A percentile compares a stretch with the other conserved stretches of the same genome.
These are phyloP conservation scores for Melanotaenia parkinsoni DNA, from an alignment of 2,797 vertebrate genomes.

Conservation along the genomic window DNA sequence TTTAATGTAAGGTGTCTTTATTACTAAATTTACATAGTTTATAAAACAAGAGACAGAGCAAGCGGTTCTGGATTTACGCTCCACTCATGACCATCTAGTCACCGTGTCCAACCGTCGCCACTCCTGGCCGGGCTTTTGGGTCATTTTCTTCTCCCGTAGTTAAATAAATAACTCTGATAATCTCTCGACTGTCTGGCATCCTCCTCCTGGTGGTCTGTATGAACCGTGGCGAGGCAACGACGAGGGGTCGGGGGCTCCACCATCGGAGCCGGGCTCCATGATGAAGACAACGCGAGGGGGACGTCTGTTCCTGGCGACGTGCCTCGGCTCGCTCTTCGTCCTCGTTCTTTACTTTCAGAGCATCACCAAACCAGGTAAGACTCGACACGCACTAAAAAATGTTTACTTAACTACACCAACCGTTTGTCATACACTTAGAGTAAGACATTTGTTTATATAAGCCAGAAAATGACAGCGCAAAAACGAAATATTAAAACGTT, in stretches of 20 bases:
- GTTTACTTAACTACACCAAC: too few species aligned
- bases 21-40: not conserved
- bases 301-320: slow-evolving; percentile 86
- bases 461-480: too few species aligned
- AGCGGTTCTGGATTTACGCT: not conserved
- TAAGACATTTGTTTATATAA: too few species aligned
- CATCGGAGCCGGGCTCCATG: slow-evolving; percentile 68
- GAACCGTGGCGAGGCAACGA: slow-evolving; percentile 54
- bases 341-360: slow-evolving; percentile 88
- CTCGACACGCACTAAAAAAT: not conserved
- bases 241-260: slow-evolving; percentile 59
- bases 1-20: not conserved
- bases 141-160: not conserved
- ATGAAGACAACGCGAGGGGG: slow-evolving; percentile 85
- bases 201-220: slow-evolving; percentile 47
- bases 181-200: slow-evolving; percentile 16
- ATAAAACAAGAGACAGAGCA: not conserved
- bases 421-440: too few species aligned
- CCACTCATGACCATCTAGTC: slow-evolving; percentile 6
- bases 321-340: slow-evolving; percentile 86
- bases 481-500: too few species aligned
- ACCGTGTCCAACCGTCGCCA: not conserved
- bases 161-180: not conserved
- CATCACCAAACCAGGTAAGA: slow-evolving; percentile 86
- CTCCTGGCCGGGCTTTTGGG: not conserved